Base-by-base conservation (phyloP, 2,113 vertebrate species). In the Pygoscelis adeliae region DNA sequence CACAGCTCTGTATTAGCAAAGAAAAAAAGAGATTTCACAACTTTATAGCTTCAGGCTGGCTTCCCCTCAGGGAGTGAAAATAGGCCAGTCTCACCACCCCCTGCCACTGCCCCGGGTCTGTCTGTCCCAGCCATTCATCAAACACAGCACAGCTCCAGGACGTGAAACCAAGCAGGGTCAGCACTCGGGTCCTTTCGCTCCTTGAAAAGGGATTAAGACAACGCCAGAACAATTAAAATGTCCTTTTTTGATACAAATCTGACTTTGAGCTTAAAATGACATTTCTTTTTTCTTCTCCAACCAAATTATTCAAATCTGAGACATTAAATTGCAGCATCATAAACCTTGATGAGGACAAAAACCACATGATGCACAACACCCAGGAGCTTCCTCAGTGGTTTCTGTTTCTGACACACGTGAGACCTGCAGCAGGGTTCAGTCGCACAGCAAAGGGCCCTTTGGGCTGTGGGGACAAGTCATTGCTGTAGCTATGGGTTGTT, bases 1-100 rank as follows among this genome's bases (percentile, higher is more conserved):
- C 72, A 61, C 80, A 89, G 83, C 86, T 90, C 80, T 86, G 8
- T 49, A 74, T 52, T 73, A 91, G 89, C 65, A 89, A 92, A 89
- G 59, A 16, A 84, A 78, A 87, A 93, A 90, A 74, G 16, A 86
- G 63, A 66, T 67, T 84, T 93, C 73, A 89, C 72, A 71, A 3
- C 49, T 53, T 95, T 72, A 76, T 70, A 84, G 83, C 70, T 94
- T 82, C 10, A 5, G 91, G 78, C 85, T 83, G 40, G 58, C 38
- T 96, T 87, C 36, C 61, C 73, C 73, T 81, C 61, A 46, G 56
- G 56, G 69, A 89, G 44, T 30, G 56, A 82, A 87, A 96, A 92
- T 20, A 58, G 83, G 22, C 56, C 8, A 0, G 25, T 88, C 70
- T 84, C 49, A 61, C 50, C 67, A 56, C 27, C 79, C 82, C 73